Evolutionary conservation across 2,113 vertebrate species (phyloP), one percentile per base, ranked within the genome.

Genomic region (Lota lota): DNA sequence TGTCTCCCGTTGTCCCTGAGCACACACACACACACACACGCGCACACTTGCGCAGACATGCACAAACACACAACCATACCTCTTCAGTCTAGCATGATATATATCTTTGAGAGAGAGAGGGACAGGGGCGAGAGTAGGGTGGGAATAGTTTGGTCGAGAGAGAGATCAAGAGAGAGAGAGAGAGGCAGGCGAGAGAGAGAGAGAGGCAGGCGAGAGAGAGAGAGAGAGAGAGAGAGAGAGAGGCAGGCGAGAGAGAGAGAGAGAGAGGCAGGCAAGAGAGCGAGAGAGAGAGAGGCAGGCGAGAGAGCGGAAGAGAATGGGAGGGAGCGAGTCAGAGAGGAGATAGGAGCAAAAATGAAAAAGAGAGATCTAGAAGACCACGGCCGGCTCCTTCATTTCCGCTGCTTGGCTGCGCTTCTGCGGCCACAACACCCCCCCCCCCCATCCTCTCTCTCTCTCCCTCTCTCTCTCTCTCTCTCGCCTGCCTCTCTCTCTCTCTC

Each of bases 321-420:
- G 36, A 73, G 63, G 70, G 67, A 83, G 18, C 22, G 2, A 63
- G 28, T 18, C 10, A 19, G 62, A 47, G 22, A 22, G 3, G 65
- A 19, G n/a, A 10, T 2, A 54, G 6, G 19, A 18, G 6, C 54
- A 40, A 11, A 60, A 28, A 17, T 28, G 28, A 64, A 10, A 67
- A n/a, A 73, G 36, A 21, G 22, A 57, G 74, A 81, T 83, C 79
- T 78, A 73, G 75, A 70, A 80, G 66, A 73, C 71, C 77, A 50
- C 3, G 61, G 76, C 54, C 3, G 67, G 65, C 79, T 89, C 40
- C 40, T 88, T 91, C 83, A 89, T 91, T 86, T 89, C 85, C 78
- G 73, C 80, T 83, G 81, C 76, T 85, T 80, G 77, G 75, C 75
- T 74, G 69, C 81, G 76, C 81, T 74, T 83, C 86, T 83, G 80